These are phyloP conservation scores for Cheirogaleus medius DNA, from an alignment of 2,113 vertebrate species.

Conservation along the genomic window DNA sequence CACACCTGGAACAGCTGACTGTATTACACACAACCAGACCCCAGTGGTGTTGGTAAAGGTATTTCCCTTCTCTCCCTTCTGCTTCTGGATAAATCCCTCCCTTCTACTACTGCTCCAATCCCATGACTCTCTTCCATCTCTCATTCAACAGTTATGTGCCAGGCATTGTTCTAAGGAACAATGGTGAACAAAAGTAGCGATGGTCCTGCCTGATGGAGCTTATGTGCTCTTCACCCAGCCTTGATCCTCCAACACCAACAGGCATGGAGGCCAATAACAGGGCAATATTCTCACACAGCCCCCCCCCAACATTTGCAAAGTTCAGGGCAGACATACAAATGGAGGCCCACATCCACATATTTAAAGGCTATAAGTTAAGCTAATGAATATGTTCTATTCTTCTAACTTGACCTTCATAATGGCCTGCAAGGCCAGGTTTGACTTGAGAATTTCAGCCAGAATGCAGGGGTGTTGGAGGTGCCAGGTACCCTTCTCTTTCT, in stretches of 20 bases:
- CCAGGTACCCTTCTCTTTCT: neutral
- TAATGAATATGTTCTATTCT: neutral
- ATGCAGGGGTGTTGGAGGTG: neutral
- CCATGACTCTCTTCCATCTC: neutral
- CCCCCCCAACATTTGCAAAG: neutral
- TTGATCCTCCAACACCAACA: neutral
- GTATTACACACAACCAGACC: neutral
- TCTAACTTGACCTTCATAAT: neutral
- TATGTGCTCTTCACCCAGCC: neutral
- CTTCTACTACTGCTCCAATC: neutral
- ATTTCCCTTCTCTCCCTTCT: neutral
- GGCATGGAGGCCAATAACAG: accelerated
- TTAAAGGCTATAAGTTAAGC: neutral
- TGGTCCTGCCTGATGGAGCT: neutral
- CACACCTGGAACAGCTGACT: neutral
- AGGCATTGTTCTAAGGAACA: neutral
- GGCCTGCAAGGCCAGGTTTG: neutral
- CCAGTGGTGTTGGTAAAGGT: neutral
- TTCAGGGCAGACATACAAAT: neutral
- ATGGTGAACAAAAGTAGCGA: neutral
- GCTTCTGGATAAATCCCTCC: neutral
- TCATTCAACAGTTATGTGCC: neutral
- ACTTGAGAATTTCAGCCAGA: neutral
- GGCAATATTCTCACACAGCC: accelerated
- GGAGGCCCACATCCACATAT: neutral